Percentiles rank a stretch among this genome's conserved stretches.
phyloP scores from a whole-genome alignment of 2,888 invertebrate species.

The Ommatoiulus sabulosus region DNA sequence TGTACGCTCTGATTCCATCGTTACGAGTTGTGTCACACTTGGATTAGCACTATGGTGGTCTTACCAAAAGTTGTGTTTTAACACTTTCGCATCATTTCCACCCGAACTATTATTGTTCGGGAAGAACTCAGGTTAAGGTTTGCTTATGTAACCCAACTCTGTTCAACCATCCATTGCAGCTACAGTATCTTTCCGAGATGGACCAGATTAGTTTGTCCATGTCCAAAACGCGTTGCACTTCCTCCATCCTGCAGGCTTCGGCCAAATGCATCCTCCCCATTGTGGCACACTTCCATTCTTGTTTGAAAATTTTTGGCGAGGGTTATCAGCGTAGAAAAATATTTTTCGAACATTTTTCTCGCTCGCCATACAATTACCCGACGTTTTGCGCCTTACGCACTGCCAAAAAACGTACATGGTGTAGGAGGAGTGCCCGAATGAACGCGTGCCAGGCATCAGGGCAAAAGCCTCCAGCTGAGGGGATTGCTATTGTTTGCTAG shows the following conservation, averaged over 20 bases:
- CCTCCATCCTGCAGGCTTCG: neutral
- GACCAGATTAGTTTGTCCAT: conserved; percentile 15
- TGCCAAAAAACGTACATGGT: conserved; percentile 27
- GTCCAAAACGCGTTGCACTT: neutral
- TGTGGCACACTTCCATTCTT: conserved; percentile 37
- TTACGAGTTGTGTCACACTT: neutral
- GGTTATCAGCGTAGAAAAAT: conserved; percentile 37
- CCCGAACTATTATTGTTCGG: neutral
- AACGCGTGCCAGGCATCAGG: conserved; percentile 43
- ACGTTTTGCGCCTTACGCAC: conserved; percentile 31
- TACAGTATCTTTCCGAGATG: neutral
- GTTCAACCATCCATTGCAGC: neutral
- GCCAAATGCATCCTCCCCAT: conserved; percentile 31
- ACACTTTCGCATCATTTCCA: conserved; percentile 4
- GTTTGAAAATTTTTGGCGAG: neutral
- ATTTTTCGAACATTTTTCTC: conserved; percentile 1
- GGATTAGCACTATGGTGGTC: neutral
- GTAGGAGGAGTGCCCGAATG: conserved; percentile 36
- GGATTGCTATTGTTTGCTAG: conserved; percentile 49
- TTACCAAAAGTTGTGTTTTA: neutral
- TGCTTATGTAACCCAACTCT: conserved; percentile 18
- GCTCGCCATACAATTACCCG: conserved; percentile 17
- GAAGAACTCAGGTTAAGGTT: neutral
- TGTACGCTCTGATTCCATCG: conserved; percentile 3
- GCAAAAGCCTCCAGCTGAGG: conserved; percentile 45